Base-by-base conservation (phyloP, 2,797 vertebrate genomes). In the Tinamus major region DNA sequence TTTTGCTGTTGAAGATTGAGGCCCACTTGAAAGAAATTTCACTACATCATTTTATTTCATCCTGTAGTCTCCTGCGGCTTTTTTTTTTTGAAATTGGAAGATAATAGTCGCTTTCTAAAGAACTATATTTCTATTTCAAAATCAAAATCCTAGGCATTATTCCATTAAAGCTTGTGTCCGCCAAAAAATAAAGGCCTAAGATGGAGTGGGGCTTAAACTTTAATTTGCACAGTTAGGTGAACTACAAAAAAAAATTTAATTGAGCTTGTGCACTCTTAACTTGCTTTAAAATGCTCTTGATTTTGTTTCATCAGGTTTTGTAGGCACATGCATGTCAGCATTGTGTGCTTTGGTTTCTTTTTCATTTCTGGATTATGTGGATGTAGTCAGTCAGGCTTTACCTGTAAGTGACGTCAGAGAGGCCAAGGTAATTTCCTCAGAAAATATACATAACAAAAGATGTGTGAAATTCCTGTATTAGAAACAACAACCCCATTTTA, bases 281-380 rank as follows among this genome's bases (percentile, higher is more conserved):
- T 61, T 80, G 58, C 21, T 68, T 69, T 55, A 21, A 76, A 81
- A 41, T 21, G 7, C 8, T 62, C 67, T 33, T 21, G 72, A 6
- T 21, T 85, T 76, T 49, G 23, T 64, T 59, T 10, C 27, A 16
- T 31, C 26, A 69, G 26, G 14, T 11, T 7, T 13, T 44, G 77
- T 5, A 62, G 8, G 2, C 1, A 26, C 55, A 2, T 35, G 2
- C 3, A 3, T 58, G 29, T 46, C 49, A 63, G 23, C 26, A 2
- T 12, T 59, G 2, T 33, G 1, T 18, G 10, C 61, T 3, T 67
- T 39, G 37, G 12, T 37, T 64, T 20, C 11, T 2, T 71, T 53
- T 72, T 69, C 27, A 18, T 77, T 23, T 49, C 6, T 0, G 3
- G 16, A 0, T 55, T 81, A 33, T 0, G 1, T 8, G 1, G 2